Percentiles rank a stretch among this genome's conserved stretches.
Evolutionary conservation across 2,113 vertebrate species (phyloP).

Genomic region (Catagonus wagneri): DNA sequence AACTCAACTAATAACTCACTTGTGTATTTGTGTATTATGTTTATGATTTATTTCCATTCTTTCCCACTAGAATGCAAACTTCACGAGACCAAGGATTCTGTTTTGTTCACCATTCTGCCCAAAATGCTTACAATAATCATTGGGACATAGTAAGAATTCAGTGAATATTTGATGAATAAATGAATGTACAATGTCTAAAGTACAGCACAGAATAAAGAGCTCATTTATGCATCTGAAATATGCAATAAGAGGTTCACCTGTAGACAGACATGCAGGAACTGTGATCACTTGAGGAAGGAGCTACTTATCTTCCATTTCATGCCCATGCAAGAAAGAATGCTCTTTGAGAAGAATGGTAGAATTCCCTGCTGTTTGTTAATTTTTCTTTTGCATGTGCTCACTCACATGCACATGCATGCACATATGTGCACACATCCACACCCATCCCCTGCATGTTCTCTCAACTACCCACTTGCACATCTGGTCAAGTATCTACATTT

Average conservation of each 20-base stretch:
- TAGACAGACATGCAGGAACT: not conserved
- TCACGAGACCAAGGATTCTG: not conserved
- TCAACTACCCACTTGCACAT: not conserved
- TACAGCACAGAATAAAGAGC: conserved; percentile 18
- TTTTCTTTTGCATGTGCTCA: not conserved
- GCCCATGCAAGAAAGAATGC: not conserved
- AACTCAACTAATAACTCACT: not conserved
- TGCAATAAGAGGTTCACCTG: not conserved
- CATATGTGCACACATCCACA: not conserved
- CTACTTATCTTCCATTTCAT: not conserved
- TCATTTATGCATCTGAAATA: not conserved
- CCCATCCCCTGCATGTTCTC: not conserved
- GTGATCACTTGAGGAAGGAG: not conserved
- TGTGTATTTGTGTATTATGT: not conserved
- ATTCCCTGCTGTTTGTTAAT: not conserved
- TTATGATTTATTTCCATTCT: not conserved
- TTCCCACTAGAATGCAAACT: conserved; percentile 3
- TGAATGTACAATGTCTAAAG: not conserved
- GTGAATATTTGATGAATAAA: conserved; percentile 24
- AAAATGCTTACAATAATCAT: not conserved
- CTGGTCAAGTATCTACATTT: not conserved
- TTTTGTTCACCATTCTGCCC: conserved; percentile 26
- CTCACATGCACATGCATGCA: not conserved
- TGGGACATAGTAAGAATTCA: conserved; percentile 4
- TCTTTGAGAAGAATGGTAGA: not conserved